A percentile compares a stretch with the other conserved stretches of the same genome.
Conservation (phyloP, 1,140 invertebrate species). For the Temnothorax longispinosus region DNA sequence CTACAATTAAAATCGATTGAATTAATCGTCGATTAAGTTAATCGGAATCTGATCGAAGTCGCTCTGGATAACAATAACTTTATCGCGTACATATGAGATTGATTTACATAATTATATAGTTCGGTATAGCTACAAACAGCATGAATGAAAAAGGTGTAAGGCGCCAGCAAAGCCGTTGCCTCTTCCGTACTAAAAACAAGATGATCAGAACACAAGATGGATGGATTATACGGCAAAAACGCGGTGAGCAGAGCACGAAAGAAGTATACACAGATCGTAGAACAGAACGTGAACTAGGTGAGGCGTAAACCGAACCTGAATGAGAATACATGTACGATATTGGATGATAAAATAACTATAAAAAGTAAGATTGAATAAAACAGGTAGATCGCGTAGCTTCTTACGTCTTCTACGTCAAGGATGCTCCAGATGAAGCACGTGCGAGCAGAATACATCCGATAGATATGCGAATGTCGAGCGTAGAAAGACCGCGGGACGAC, state of each 20-base stretch:
- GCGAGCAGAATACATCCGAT: neutral
- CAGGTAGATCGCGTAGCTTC: neutral
- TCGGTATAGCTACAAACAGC: neutral
- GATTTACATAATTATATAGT: neutral
- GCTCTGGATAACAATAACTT: neutral
- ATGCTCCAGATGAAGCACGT: neutral
- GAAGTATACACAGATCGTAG: neutral
- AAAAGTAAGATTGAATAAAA: neutral
- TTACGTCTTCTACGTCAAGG: neutral
- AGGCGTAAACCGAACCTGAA: neutral
- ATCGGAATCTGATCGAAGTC: neutral
- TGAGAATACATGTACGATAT: neutral
- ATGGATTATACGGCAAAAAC: neutral
- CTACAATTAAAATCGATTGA: neutral
- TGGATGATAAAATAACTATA: neutral
- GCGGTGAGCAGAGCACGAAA: neutral
- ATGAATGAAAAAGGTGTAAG: neutral
- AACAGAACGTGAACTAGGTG: constrained; percentile 8
- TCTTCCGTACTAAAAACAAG: neutral
- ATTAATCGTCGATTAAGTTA: neutral
- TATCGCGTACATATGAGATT: neutral
- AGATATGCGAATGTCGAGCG: neutral
- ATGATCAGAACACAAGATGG: neutral
- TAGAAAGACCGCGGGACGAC: neutral
- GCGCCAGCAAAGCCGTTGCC: neutral